Base-by-base conservation (phyloP, 2,888 invertebrate genomes). In the Oligia fasciuncula region DNA sequence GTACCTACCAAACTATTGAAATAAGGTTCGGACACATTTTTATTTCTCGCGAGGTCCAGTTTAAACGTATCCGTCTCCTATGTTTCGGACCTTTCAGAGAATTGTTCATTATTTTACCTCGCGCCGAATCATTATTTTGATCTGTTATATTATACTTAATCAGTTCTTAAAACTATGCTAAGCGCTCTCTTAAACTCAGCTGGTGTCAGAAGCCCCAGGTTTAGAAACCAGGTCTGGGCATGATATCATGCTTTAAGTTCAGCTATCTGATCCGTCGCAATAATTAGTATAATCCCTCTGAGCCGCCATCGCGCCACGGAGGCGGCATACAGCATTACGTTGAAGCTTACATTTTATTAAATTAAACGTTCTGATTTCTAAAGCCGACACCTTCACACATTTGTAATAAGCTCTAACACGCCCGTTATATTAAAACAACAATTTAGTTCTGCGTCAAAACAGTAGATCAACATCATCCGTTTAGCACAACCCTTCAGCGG, bases 311-410 rank as follows among this genome's bases (percentile, higher is more conserved):
- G 35, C 35, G 35, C 35, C 73, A 40, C 66, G 66, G 72, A 65
- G 69, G 63, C 63, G 46, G 62, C 73, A 65, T 49, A 70, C 35
- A 75, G 57, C 46, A 71, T 86, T 84, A 75, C 69, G 40, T 46
- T 67, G n/a, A 62, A 73, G 85, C 75, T 87, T 80, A 73, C 73
- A 62, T 73, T 84, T 80, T 67, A 85, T 87, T 76, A 63, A 75
- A 87, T 76, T 71, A 76, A 72, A 80, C 51, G 67, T 57, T 83
- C 63, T 14, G 70, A 51, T 77, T 66, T 77, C 70, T 67, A 71
- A 72, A 74, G 73, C 66, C 13, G 19, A 67, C 66, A 14, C 29
- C 71, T 40, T 73, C 63, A 49, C 72, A 69, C 66, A 67, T 76
- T 69, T 68, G n/a, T 78, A 73, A 77, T 73, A 40, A 67, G 63